Conservation (phyloP, 1,140 invertebrate species). For the Sycophaga agraensis region DNA sequence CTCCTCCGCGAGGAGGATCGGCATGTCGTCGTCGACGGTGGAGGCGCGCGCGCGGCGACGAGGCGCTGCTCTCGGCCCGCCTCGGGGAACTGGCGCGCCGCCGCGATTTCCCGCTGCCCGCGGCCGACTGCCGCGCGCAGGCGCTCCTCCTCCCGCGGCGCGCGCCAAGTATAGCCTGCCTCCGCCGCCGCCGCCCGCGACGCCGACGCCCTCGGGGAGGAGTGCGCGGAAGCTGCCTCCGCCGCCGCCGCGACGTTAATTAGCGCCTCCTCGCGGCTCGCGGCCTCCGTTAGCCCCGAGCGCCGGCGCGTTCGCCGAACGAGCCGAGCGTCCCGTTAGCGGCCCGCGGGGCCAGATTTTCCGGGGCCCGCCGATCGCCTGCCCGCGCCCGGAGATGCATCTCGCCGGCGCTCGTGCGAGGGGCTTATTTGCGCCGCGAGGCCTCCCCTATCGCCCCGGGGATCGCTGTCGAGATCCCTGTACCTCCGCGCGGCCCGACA, state of each 20-base stretch:
- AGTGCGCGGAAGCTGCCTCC: not conserved
- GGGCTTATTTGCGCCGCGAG: not conserved
- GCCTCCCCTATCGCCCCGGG: no score
- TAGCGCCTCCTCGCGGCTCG: not conserved
- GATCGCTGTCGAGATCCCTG: no score
- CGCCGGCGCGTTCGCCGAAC: no score
- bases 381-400: not conserved
- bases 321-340: no score
- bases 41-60: constrained; percentile 11
- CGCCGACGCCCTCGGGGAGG: constrained; percentile 34
- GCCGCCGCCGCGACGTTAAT: not conserved
- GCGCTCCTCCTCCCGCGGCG: not conserved
- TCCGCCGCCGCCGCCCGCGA: constrained; percentile 29
- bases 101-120: not conserved
- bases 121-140: not conserved
- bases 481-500: not conserved
- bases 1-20: not conserved
- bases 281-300: no score
- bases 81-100: constrained; percentile 46
- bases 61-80: constrained; percentile 47
- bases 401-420: no score
- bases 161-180: not conserved
- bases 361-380: not conserved
- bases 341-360: not conserved
- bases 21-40: not conserved